A percentile compares a stretch with the other conserved stretches of the same genome.
These are phyloP conservation scores for Cinara cedri DNA, from an alignment of 2,888 invertebrate genomes.

Conservation along the genomic window DNA sequence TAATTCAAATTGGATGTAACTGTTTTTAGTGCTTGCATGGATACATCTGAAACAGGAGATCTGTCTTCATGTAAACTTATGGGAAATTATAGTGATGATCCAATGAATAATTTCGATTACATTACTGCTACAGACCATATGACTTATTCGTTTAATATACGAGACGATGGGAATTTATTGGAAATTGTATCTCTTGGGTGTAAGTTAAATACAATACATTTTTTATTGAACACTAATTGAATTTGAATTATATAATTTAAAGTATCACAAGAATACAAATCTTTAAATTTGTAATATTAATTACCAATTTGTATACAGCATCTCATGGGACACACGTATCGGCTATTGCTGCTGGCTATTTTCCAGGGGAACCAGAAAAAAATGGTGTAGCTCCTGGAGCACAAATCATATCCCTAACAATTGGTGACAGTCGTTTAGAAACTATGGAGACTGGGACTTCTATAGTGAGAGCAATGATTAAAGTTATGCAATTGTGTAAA, in stretches of 20 bases:
- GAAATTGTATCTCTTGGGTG: constrained; percentile 95
- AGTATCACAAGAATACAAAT: no score
- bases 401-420: constrained; percentile 87
- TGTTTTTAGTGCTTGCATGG: constrained; percentile 76
- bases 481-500: constrained; percentile 73
- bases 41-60: constrained; percentile 83
- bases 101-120: constrained; percentile 71
- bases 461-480: constrained; percentile 87
- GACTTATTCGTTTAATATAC: constrained; percentile 89
- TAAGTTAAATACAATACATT: constrained; percentile 67
- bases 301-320: constrained; percentile 67
- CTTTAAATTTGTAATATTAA: no score
- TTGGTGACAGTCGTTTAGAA: constrained; percentile 87
- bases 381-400: constrained; percentile 98
- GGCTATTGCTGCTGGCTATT: constrained; percentile 90
- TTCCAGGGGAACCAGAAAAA: constrained; percentile 81
- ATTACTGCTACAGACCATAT: constrained; percentile 80
- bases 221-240: no score
- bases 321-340: constrained; percentile 98
- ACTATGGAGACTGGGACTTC: constrained; percentile 98
- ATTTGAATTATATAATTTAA: no score
- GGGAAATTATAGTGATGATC: constrained; percentile 80
- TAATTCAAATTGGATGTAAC: no score
- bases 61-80: constrained; percentile 77
- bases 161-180: constrained; percentile 85